Evolutionary conservation across 2,797 vertebrate genomes (phyloP), one percentile per base, ranked within the genome.

Genomic region (Anomalospiza imberbis): DNA sequence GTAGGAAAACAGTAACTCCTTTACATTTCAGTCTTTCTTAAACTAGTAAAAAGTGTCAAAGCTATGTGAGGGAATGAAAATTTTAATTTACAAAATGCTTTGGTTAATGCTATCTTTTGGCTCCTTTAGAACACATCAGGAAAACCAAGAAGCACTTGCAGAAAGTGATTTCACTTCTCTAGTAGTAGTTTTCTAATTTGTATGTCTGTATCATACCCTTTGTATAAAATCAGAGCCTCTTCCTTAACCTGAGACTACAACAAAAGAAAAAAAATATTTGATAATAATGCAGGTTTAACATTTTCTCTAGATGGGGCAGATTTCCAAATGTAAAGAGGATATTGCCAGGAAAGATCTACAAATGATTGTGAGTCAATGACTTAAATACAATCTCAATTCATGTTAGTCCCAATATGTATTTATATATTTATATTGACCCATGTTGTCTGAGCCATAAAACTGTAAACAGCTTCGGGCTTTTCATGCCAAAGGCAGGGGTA

Each of bases 291-390:
- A 68, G 36, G 44, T 65, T 84, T 70, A 73, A 79, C 15, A 80
- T 66, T 86, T 91, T 82, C 34, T 85, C 29, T 82, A 75, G 73
- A 67, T 31, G 31, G 16, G 72, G 21, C 25, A 89, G 34, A 85
- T 78, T 85, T 90, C 89, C 87, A 95, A 7, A 83, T 57, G 70
- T 55, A 76, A 80, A 90, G 42, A 93, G 13, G 40, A 36, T 71
- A 66, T 34, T 82, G 68, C 68, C 88, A 94, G 77, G 83, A 94
- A 95, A 92, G 61, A 87, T 75, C 58, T 75, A 88, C 51, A 94
- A 93, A 93, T 62, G 22, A 88, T 7, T 0, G 0, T 36, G 42
- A 95, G 67, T 79, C 77, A 85, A 71, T 44, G 29, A 44, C 14
- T 78, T 85, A 81, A 89, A 78, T 63, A 36, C 24, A 75, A 67